Conservation (phyloP, 1,140 invertebrate species). For the Ganaspis sp. region DNA sequence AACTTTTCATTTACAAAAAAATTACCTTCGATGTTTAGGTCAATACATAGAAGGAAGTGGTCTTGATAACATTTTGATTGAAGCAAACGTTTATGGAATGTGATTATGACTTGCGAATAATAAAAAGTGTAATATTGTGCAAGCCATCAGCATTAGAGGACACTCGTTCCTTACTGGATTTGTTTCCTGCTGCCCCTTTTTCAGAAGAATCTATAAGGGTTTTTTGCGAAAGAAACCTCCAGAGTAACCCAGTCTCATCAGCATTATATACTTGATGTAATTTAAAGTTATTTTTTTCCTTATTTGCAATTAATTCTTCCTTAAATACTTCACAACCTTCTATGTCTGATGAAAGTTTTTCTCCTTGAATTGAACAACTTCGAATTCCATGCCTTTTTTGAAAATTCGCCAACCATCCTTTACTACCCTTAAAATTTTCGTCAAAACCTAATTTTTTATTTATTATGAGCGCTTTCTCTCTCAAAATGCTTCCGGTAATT, state of each 20-base stretch:
- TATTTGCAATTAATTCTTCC: not conserved
- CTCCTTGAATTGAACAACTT: slow-evolving; percentile 33
- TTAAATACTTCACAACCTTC: not conserved
- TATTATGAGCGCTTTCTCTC: no score
- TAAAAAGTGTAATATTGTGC: no score
- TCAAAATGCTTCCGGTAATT: no score
- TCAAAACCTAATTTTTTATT: no score
- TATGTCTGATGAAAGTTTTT: slow-evolving; percentile 11
- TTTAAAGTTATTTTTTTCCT: not conserved
- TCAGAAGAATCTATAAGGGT: slow-evolving; percentile 25
- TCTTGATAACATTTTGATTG: no score
- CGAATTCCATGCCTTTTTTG: slow-evolving; percentile 64
- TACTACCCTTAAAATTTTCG: no score
- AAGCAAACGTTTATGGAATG: no score
- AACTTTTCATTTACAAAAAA: no score
- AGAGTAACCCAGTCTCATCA: slow-evolving; percentile 7
- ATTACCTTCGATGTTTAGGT: no score
- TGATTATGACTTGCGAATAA: slow-evolving; percentile 43
- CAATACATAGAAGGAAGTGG: no score
- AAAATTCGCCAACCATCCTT: no score
- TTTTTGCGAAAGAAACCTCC: not conserved
- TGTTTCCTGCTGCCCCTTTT: slow-evolving; percentile 22
- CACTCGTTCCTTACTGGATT: slow-evolving; percentile 53
- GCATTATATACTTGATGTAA: slow-evolving; percentile 6
- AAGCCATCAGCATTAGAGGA: slow-evolving; percentile 40